These are phyloP conservation scores for Maniola jurtina DNA, from an alignment of 1,140 invertebrate species.

Conservation along the genomic window DNA sequence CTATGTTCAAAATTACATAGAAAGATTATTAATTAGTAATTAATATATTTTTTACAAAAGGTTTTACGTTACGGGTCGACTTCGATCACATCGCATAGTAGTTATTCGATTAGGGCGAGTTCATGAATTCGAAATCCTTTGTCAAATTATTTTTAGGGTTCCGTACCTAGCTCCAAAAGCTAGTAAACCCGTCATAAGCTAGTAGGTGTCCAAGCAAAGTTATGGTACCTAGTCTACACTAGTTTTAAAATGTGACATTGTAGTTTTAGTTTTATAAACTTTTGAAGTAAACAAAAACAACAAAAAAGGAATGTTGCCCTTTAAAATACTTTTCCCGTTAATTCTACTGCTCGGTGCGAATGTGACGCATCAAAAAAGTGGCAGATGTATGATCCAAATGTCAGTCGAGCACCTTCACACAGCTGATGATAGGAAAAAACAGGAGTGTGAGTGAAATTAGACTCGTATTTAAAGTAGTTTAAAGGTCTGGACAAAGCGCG, in stretches of 20 bases:
- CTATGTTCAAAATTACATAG: not conserved
- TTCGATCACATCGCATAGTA: too few species aligned
- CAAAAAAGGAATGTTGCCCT: not conserved
- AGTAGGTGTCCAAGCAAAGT: too few species aligned
- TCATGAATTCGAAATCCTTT: too few species aligned
- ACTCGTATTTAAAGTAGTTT: not conserved
- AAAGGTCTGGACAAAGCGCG: too few species aligned
- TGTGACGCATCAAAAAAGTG: slow-evolving; percentile 18
- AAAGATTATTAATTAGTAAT: not conserved
- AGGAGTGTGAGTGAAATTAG: not conserved
- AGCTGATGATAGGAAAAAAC: slow-evolving; percentile 15
- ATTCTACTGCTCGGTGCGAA: not conserved
- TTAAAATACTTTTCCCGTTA: not conserved
- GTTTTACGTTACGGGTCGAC: too few species aligned
- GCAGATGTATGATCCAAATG: slow-evolving; percentile 33
- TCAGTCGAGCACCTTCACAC: slow-evolving; percentile 30
- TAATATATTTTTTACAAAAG: not conserved
- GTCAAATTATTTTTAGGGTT: too few species aligned
- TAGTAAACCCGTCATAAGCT: too few species aligned
- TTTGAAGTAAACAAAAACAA: not conserved
- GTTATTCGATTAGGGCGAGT: too few species aligned
- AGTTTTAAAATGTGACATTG: too few species aligned
- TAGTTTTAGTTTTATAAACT: too few species aligned
- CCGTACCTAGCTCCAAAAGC: too few species aligned
- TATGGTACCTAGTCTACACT: too few species aligned